Base-by-base conservation (phyloP, 1,140 invertebrate genomes). In the Ruditapes philippinarum region DNA sequence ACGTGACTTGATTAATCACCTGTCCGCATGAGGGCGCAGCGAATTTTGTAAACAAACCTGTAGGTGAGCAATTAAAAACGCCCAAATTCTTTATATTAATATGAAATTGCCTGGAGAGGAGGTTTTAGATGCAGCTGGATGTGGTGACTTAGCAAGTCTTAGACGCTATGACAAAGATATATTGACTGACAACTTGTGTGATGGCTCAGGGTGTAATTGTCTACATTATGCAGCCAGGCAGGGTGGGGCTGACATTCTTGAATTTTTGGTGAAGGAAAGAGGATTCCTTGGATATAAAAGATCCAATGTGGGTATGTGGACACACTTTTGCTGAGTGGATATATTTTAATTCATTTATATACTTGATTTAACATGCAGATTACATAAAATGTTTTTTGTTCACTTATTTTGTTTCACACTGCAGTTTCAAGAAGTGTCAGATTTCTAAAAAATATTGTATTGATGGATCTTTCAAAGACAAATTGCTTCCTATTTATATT, bases 191-290 rank as follows among this genome's bases (percentile, higher is more conserved):
- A 88, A 42, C 1, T 28, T 92, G 0, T 90, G 82, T 22, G 96
- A 96, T 65, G 89, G 93, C 9, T 92, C 93, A 38, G 95, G 95
- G 1, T 96, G 96, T 1, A 95, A 92, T 45, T 95, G 95, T 85
- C 89, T 96, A 45, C 96, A 96, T 89, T 96, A 96, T 89, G 96
- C 96, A 0, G 96, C 96, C 17, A 92, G 96, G 22, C 94, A 94
- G 68, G 95, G 95, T 1, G 89, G 92, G 28, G 86, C 95, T 3
- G 91, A 94, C n/a, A 90, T 95, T 0, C 78, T 96, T 11, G 80
- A 95, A 38, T 96, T 91, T 80, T 85, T 96, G n/a, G 90, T 95
- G 19, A 91, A 91, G 11, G 85, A 91, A 17, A 92, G 90, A 62
- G 84, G 92, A 11, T 93, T 96, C 87, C 90, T 88, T 70, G 92